Evolutionary conservation across 2,113 vertebrate species (phyloP).

Genomic region (Istiophorus platypterus): DNA sequence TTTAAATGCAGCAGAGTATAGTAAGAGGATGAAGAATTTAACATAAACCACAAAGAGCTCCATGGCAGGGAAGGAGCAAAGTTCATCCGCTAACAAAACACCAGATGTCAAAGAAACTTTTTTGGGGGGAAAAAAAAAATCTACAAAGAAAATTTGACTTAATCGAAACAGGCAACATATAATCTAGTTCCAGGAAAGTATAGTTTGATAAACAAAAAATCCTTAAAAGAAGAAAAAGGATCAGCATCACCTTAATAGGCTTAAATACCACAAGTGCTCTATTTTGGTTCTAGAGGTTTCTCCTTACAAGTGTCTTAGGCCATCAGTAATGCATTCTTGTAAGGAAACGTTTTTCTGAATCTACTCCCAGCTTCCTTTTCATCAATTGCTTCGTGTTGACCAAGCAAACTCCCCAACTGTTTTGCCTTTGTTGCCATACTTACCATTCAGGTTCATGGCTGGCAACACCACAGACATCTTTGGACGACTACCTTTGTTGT

Average conservation of each 20-base stretch:
- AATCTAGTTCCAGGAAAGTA: background rate
- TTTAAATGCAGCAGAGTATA: conserved; percentile 26
- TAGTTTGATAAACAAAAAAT: conserved; percentile 1
- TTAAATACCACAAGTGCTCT: conserved; percentile 4
- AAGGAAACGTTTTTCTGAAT: conserved; percentile 37
- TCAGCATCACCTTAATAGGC: conserved; percentile 17
- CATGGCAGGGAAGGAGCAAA: conserved; percentile 8
- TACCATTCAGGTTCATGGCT: conserved; percentile 95
- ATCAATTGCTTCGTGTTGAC: conserved; percentile 29
- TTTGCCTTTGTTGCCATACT: conserved; percentile 70
- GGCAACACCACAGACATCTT: conserved; percentile 97
- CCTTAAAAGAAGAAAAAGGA: background rate
- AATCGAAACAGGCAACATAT: background rate
- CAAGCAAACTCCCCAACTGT: conserved; percentile 30
- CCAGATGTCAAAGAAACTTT: conserved; percentile 33
- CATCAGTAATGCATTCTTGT: conserved; percentile 47
- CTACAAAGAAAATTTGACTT: conserved; percentile 1
- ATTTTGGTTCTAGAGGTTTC: background rate
- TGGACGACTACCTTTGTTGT: conserved; percentile 95
- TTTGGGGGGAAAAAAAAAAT: conserved; percentile 11
- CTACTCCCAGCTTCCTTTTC: conserved; percentile 41
- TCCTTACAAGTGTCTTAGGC: conserved; percentile 9
- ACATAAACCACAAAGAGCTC: conserved; percentile 28
- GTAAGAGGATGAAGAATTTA: conserved; percentile 29
- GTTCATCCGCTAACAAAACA: conserved; percentile 2